phyloP scores from a whole-genome alignment of 2,113 vertebrate species.

The Chlorodrepanis virens region DNA sequence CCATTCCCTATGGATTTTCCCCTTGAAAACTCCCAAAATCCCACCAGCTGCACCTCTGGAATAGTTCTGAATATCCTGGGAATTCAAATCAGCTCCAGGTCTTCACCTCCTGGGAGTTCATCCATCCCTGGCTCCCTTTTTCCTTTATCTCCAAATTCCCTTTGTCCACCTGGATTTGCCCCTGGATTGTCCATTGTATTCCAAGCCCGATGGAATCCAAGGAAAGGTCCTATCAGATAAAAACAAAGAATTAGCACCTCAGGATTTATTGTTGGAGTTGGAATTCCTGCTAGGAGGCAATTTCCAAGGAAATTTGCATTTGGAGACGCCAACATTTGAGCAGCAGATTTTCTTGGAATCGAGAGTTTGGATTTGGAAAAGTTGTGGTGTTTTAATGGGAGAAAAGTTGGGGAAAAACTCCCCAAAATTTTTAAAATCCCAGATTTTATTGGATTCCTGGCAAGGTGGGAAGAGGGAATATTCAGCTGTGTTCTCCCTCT shows the following conservation, averaged over 20 bases:
- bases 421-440: background rate
- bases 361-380: background rate
- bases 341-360: background rate
- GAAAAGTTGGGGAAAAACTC: background rate
- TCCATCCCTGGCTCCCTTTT: background rate
- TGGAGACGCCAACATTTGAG: fast-evolving
- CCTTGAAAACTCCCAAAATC: background rate
- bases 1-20: background rate
- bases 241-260: background rate
- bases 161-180: background rate
- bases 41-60: background rate
- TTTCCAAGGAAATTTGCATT: background rate
- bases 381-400: background rate
- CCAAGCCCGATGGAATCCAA: background rate
- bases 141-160: background rate
- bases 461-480: background rate
- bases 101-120: background rate
- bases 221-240: background rate
- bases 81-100: background rate
- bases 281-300: background rate
- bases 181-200: background rate
- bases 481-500: background rate
- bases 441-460: background rate
- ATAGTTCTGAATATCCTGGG: background rate
- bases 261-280: background rate